These are phyloP conservation scores for Gnathochromis pfefferi DNA, from an alignment of 2,113 vertebrate genomes.

Conservation along the genomic window DNA sequence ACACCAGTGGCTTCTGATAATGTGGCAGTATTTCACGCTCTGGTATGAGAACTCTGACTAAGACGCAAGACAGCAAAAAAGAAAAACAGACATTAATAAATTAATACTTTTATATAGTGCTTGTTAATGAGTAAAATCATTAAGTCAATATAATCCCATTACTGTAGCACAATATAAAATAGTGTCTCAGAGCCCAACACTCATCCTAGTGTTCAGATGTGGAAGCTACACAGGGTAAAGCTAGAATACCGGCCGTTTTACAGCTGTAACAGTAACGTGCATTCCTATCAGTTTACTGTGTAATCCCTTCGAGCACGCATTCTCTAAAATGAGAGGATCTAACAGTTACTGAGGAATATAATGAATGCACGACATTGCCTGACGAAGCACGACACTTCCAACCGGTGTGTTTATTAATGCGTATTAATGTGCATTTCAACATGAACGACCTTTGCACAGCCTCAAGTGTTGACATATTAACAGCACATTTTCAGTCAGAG, in stretches of 20 bases:
- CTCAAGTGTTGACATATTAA: not conserved
- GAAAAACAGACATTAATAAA: not conserved
- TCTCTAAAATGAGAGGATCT: not conserved
- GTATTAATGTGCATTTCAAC: not conserved
- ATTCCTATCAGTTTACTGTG: not conserved
- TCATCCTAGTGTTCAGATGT: not conserved
- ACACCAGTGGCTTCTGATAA: not conserved
- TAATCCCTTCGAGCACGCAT: not conserved
- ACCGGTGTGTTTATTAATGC: not conserved
- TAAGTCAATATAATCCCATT: not conserved
- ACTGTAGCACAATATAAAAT: not conserved
- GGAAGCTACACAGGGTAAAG: not conserved
- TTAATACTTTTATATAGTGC: not conserved
- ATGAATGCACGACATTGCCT: not conserved
- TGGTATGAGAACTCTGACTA: not conserved
- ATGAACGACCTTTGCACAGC: not conserved
- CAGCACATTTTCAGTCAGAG: not conserved
- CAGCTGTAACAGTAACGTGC: not conserved
- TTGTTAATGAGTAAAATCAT: not conserved
- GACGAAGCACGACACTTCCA: not conserved
- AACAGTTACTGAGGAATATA: not conserved
- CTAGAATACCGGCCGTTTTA: not conserved
- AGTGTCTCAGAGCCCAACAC: not conserved
- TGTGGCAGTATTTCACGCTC: not conserved
- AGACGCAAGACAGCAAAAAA: not conserved